A percentile compares a stretch with the other conserved stretches of the same genome.
Evolutionary conservation across 2,113 vertebrate species (phyloP).

Genomic region (Benitochromis conjunctus): DNA sequence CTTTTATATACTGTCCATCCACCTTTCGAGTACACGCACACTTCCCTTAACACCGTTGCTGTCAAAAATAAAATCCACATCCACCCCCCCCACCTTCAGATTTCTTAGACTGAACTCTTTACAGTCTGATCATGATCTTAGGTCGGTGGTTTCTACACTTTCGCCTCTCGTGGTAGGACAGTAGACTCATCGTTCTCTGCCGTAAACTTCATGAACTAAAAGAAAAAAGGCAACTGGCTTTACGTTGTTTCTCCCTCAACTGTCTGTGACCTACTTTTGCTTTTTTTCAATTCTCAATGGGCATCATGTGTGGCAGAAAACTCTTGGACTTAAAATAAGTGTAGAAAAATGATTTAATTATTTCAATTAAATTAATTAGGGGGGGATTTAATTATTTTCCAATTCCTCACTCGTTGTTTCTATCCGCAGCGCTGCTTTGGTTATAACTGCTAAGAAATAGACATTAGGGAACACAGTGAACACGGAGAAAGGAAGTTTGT

Average conservation of each 20-base stretch:
- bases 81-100: neutral
- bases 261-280: slow-evolving; percentile 47
- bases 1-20: neutral
- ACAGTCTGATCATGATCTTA: neutral
- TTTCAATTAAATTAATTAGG: neutral
- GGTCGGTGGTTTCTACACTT: neutral
- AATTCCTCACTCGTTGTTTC: neutral
- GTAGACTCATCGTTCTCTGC: neutral
- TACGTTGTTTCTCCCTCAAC: slow-evolving; percentile 19
- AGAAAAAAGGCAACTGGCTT: neutral
- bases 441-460: neutral
- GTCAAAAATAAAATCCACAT: neutral
- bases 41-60: neutral
- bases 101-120: neutral
- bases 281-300: slow-evolving; percentile 53
- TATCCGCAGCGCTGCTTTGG: neutral
- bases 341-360: neutral
- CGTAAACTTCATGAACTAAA: neutral
- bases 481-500: neutral
- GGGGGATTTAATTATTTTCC: neutral
- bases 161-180: neutral
- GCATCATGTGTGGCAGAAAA: slow-evolving; percentile 17
- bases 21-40: neutral
- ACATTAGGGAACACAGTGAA: neutral
- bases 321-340: slow-evolving; percentile 49